Percentiles rank a stretch among this genome's conserved stretches.
Conservation (phyloP, 2,888 invertebrate species). For the Heteromurus nitidus region DNA sequence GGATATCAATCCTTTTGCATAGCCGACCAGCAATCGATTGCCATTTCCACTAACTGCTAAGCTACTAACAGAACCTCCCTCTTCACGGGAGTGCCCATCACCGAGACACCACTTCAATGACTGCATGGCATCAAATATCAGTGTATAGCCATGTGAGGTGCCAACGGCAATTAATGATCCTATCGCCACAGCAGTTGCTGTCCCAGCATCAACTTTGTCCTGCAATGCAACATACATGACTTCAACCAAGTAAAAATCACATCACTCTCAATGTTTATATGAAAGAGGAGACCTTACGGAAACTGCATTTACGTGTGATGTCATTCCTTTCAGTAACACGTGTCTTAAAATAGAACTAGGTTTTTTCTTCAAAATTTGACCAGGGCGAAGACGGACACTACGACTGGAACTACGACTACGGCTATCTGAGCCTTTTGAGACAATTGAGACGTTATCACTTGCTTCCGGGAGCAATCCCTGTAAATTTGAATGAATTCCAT, state of each 20-base stretch:
- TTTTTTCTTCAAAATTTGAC: constrained; percentile 71
- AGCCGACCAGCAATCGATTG: constrained; percentile 87
- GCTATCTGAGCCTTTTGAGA: constrained; percentile 74
- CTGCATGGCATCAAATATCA: constrained; percentile 91
- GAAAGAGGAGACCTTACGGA: constrained; percentile 79
- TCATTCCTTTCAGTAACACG: constrained; percentile 89
- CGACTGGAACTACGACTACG: constrained; percentile 74
- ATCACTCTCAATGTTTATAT: neutral
- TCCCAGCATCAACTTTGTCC: constrained; percentile 92
- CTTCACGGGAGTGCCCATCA: constrained; percentile 76
- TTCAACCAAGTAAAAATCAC: neutral
- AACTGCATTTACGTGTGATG: constrained; percentile 91
- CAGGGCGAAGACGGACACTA: constrained; percentile 58
- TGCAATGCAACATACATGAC: constrained; percentile 75
- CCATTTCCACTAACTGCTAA: constrained; percentile 92
- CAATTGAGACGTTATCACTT: constrained; percentile 74
- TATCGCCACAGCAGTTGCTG: constrained; percentile 89
- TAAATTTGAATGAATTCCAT: no score
- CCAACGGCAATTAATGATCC: constrained; percentile 89
- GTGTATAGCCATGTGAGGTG: constrained; percentile 92
- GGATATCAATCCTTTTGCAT: constrained; percentile 88
- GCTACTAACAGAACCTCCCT: constrained; percentile 79
- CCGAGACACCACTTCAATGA: constrained; percentile 91
- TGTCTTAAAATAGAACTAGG: constrained; percentile 84
- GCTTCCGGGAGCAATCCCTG: constrained; percentile 69